These are phyloP conservation scores for Xiphorhynchus erythropygius DNA, from an alignment of 2,797 vertebrate genomes.

Conservation along the genomic window DNA sequence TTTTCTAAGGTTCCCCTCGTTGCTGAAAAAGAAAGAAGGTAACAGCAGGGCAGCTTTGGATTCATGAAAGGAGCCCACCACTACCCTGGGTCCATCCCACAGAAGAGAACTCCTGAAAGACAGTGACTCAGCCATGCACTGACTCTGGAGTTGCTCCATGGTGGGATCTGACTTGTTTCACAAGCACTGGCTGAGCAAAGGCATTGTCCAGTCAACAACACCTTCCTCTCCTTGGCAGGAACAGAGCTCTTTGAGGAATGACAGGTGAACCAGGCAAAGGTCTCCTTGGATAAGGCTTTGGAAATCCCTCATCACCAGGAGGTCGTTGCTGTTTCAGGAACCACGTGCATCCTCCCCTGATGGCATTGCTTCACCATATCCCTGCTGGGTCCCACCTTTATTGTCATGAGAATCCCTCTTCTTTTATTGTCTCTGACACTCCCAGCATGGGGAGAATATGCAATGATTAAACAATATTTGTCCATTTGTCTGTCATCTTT, in stretches of 20 bases:
- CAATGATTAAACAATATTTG: neutral
- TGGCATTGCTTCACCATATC: neutral
- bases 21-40: neutral
- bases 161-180: neutral
- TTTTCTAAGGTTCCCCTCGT: neutral
- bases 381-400: neutral
- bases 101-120: neutral
- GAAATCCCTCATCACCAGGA: neutral
- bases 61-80: neutral
- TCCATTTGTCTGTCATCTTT: conserved; percentile 14
- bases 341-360: neutral
- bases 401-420: neutral
- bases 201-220: neutral
- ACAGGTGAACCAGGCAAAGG: neutral
- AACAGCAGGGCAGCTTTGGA: neutral
- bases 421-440: neutral
- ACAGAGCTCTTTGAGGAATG: neutral
- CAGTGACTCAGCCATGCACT: rapidly evolving
- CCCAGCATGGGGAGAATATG: neutral
- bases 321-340: neutral
- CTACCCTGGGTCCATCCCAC: neutral
- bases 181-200: neutral
- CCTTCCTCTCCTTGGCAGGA: neutral
- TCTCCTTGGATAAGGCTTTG: neutral
- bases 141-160: neutral